Conservation (phyloP, 1,140 invertebrate species). For the Atta texana region DNA sequence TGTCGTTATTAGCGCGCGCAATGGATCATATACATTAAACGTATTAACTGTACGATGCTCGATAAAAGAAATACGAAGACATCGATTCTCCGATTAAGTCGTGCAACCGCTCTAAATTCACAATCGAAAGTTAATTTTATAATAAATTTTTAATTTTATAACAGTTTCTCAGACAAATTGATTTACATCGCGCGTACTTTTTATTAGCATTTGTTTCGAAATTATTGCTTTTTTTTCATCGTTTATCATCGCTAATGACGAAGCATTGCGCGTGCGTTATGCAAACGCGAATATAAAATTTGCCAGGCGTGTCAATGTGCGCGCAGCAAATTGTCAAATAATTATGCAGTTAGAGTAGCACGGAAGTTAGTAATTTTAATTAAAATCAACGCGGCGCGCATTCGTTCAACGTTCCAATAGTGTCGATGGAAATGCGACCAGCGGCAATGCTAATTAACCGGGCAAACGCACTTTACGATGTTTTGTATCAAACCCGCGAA, state of each 20-base stretch:
- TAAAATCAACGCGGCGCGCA: slow-evolving; percentile 52
- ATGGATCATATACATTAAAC: slow-evolving; percentile 48
- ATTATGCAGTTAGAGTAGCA: slow-evolving; percentile 54
- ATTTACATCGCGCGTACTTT: slow-evolving; percentile 13
- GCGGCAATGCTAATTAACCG: slow-evolving; percentile 53
- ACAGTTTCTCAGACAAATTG: slow-evolving; percentile 1
- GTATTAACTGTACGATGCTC: neutral
- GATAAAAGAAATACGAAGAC: neutral
- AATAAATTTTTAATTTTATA: no score
- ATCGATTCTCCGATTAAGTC: slow-evolving; percentile 4
- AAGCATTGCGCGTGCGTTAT: neutral
- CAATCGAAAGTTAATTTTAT: slow-evolving; percentile 3
- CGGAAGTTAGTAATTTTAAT: slow-evolving; percentile 60
- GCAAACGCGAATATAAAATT: slow-evolving; percentile 52
- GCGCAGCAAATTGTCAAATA: slow-evolving; percentile 54
- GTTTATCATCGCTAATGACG: slow-evolving; percentile 17
- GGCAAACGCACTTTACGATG: slow-evolving; percentile 46
- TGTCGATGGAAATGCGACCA: slow-evolving; percentile 48
- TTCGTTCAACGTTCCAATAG: slow-evolving; percentile 51
- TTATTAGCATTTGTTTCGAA: slow-evolving; percentile 2
- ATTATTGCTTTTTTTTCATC: slow-evolving; percentile 17
- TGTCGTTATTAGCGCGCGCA: slow-evolving; percentile 41
- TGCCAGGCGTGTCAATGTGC: slow-evolving; percentile 20
- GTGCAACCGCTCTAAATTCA: neutral
- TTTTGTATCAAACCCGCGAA: slow-evolving; percentile 20